Conservation (phyloP, 2,113 vertebrate species). For the Galeopterus variegatus region DNA sequence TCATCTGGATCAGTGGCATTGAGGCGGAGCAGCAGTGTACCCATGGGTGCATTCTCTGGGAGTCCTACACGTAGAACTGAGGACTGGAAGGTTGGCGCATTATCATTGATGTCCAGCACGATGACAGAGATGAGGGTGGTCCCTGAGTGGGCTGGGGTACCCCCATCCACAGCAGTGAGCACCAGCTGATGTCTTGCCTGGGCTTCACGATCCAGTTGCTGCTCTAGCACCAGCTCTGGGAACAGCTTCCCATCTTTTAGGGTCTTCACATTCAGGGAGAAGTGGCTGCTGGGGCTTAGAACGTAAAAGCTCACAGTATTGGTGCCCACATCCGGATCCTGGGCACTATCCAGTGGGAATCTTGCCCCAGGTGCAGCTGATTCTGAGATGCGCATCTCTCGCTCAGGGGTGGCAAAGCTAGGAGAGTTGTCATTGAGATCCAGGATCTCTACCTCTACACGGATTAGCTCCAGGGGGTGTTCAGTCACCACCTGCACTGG, state of each 20-base stretch:
- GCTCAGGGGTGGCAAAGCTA: constrained; percentile 86
- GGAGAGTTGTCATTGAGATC: constrained; percentile 93
- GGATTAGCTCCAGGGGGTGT: constrained; percentile 90
- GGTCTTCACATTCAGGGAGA: constrained; percentile 89
- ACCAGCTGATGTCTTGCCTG: constrained; percentile 89
- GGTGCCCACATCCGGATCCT: constrained; percentile 91
- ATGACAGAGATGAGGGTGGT: constrained; percentile 88
- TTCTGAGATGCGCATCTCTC: constrained; percentile 89
- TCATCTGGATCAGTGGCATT: constrained; percentile 91
- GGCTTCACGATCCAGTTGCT: constrained; percentile 89
- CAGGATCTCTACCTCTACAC: constrained; percentile 91
- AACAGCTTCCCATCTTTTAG: constrained; percentile 91
- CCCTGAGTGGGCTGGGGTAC: constrained; percentile 88
- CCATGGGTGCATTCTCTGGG: constrained; percentile 87
- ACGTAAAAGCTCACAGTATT: constrained; percentile 89
- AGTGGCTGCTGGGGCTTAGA: constrained; percentile 88
- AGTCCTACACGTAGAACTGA: constrained; percentile 86
- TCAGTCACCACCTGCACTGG: constrained; percentile 91
- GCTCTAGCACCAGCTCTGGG: constrained; percentile 91
- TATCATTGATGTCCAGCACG: constrained; percentile 94
- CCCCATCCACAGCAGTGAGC: constrained; percentile 91
- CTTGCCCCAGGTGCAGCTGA: constrained; percentile 87
- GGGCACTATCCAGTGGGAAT: constrained; percentile 90
- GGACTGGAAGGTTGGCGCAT: constrained; percentile 90
- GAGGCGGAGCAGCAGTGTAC: constrained; percentile 88